Conservation (phyloP, 2,888 invertebrate genomes). For the Orgyia antiqua region DNA sequence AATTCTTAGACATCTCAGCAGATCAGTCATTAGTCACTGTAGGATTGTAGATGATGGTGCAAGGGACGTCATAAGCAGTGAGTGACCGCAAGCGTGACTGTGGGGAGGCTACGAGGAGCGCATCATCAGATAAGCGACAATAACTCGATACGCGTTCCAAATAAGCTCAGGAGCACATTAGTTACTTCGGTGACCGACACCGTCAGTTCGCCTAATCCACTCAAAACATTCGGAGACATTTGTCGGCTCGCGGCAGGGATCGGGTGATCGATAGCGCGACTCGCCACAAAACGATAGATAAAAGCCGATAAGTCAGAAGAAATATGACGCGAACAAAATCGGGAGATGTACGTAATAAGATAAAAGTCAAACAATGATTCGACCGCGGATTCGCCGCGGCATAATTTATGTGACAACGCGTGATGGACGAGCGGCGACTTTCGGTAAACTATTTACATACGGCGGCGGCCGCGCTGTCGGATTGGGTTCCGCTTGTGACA, state of each 20-base stretch:
- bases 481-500: slow-evolving; percentile 74
- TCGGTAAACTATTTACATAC: slow-evolving; percentile 79
- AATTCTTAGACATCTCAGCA: slow-evolving; percentile 58
- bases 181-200: slow-evolving; percentile 56
- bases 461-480: slow-evolving; percentile 70
- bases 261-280: slow-evolving; percentile 73
- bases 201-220: slow-evolving; percentile 71
- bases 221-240: slow-evolving; percentile 76
- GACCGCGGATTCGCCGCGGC: slow-evolving; percentile 78
- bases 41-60: slow-evolving; percentile 13
- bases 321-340: slow-evolving; percentile 79
- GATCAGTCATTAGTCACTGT: slow-evolving; percentile 56
- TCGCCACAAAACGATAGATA: slow-evolving; percentile 77
- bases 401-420: slow-evolving; percentile 79
- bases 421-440: slow-evolving; percentile 78
- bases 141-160: slow-evolving; percentile 68
- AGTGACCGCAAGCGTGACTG: slow-evolving; percentile 6
- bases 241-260: slow-evolving; percentile 65
- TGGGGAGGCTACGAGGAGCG: slow-evolving; percentile 28
- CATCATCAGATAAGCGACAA: slow-evolving; percentile 72
- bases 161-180: slow-evolving; percentile 64
- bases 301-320: slow-evolving; percentile 76
- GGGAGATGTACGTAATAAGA: slow-evolving; percentile 78
- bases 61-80: slow-evolving; percentile 9
- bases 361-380: slow-evolving; percentile 79